A percentile compares a stretch with the other conserved stretches of the same genome.
Conservation (phyloP, 2,888 invertebrate species). For the Cryptus armator region DNA sequence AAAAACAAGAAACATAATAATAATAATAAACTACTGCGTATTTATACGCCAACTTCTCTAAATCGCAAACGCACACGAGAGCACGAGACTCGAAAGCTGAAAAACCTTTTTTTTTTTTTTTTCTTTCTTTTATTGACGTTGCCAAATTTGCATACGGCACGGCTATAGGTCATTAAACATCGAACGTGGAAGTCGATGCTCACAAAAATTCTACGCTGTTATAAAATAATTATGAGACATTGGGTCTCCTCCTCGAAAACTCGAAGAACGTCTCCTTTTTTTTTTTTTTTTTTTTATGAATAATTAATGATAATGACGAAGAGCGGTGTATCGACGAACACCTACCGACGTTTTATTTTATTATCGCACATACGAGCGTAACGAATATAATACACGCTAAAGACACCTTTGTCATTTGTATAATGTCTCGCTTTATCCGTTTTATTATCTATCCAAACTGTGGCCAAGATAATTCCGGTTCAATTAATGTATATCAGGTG, state of each 20-base stretch:
- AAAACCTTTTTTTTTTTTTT: not conserved
- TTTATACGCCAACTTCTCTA: too few relatives aligned
- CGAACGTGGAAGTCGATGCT: not conserved
- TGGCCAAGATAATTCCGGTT: slow-evolving; percentile 5
- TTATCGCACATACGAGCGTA: not conserved
- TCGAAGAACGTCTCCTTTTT: not conserved
- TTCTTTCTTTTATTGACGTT: not conserved
- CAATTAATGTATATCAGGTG: not conserved
- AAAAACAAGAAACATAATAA: not conserved
- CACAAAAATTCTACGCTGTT: not conserved
- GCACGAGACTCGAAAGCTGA: not conserved
- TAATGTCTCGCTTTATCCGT: slow-evolving; percentile 36
- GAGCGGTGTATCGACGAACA: slow-evolving; percentile 4
- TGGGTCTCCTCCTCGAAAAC: not conserved
- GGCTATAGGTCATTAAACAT: not conserved
- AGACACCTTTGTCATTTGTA: slow-evolving; percentile 2
- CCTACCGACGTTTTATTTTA: slow-evolving; percentile 8
- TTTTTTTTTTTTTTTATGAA: slow-evolving; percentile 1
- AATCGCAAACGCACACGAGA: not conserved
- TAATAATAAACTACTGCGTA: not conserved
- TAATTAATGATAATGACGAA: slow-evolving; percentile 12
- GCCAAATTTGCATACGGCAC: not conserved
- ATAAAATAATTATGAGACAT: slow-evolving; percentile 8
- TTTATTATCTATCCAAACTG: slow-evolving; percentile 45
- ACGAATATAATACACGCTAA: not conserved